Conservation (phyloP, 35 echinoderm and acorn worm species). For the Chiridota heheva region DNA sequence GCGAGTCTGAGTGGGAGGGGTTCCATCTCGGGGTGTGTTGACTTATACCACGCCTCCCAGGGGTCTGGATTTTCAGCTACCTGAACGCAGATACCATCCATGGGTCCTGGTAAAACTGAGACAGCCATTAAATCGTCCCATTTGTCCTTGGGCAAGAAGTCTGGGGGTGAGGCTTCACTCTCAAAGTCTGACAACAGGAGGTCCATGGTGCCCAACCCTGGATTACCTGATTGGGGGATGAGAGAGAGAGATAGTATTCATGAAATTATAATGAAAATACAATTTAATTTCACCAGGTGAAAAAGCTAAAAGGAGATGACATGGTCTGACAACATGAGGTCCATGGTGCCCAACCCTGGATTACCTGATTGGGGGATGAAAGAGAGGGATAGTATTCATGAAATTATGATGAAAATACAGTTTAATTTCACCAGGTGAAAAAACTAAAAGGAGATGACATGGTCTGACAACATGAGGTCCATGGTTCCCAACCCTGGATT, state of each 20-base stretch:
- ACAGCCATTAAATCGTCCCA: conserved; percentile 96
- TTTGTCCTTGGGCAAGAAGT: conserved; percentile 70
- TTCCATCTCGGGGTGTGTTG: conserved; percentile 67
- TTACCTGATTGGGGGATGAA: conserved; percentile 50
- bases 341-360: conserved; percentile 92
- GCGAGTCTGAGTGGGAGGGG: conserved; percentile 60
- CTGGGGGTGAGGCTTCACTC: conserved; percentile 63
- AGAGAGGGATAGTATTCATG: too few relatives aligned
- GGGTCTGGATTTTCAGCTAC: conserved; percentile 66
- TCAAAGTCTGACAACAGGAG: conserved; percentile 89
- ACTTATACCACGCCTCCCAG: conserved; percentile 86
- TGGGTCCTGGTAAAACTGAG: conserved; percentile 85
- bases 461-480: conserved; percentile 79
- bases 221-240: conserved; percentile 56
- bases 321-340: conserved; percentile 74
- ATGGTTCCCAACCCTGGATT: conserved; percentile 93
- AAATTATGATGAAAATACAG: too few relatives aligned
- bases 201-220: conserved; percentile 92
- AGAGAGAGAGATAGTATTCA: too few relatives aligned
- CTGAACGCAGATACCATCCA: conserved; percentile 87
- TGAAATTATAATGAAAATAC: too few relatives aligned
- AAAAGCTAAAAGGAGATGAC: too few relatives aligned
- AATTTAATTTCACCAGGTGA: too few relatives aligned
- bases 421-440: too few relatives aligned
- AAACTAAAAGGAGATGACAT: too few relatives aligned